These are phyloP conservation scores for Parotia lawesii DNA, from an alignment of 2,113 vertebrate species.

Conservation along the genomic window DNA sequence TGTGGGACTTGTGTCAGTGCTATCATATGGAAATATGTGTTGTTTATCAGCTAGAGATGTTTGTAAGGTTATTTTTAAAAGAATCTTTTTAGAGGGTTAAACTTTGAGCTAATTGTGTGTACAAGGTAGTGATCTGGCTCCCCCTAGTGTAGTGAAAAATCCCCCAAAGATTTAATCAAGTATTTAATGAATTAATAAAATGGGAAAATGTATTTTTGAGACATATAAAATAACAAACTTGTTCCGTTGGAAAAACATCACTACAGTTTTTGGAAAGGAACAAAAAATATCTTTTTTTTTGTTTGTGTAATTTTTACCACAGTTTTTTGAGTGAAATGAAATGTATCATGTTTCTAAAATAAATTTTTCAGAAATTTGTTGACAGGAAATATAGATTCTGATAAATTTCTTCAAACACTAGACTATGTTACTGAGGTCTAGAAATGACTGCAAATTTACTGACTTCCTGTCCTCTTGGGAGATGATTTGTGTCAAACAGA, in stretches of 20 bases:
- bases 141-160: conserved; percentile 78
- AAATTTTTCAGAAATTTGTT: neutral
- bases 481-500: conserved; percentile 25
- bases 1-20: neutral
- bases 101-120: conserved; percentile 35
- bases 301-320: neutral
- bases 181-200: conserved; percentile 64
- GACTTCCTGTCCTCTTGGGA: conserved; percentile 5
- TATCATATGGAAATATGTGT: neutral
- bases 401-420: neutral
- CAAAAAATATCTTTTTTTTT: neutral
- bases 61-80: neutral
- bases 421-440: neutral
- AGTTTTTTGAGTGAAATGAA: neutral
- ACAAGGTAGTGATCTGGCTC: conserved; percentile 76
- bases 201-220: neutral
- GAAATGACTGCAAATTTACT: neutral
- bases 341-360: neutral
- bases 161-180: conserved; percentile 52
- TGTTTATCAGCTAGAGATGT: neutral
- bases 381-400: neutral
- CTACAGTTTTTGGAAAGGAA: neutral
- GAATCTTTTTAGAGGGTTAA: neutral
- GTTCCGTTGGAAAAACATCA: neutral
- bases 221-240: neutral